Evolutionary conservation across 2,888 invertebrate genomes (phyloP).

Genomic region (Dione juno): DNA sequence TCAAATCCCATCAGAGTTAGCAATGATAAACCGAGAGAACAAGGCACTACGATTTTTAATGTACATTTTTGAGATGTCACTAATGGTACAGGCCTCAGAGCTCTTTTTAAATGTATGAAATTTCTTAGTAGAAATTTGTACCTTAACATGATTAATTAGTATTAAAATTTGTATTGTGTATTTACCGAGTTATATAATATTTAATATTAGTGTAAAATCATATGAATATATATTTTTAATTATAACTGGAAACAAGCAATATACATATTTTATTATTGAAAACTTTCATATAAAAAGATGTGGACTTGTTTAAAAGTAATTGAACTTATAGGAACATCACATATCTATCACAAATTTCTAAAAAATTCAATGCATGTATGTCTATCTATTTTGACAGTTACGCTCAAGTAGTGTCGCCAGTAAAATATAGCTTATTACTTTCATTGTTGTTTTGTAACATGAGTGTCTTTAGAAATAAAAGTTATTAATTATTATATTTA

Average conservation of each 20-base stretch:
- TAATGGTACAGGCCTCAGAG: constrained; percentile 42
- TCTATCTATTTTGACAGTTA: neutral
- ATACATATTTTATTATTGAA: neutral
- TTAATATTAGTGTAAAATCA: neutral
- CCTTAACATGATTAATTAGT: constrained; percentile 55
- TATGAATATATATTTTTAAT: neutral
- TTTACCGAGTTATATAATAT: constrained; percentile 11
- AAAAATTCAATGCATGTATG: neutral
- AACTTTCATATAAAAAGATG: neutral
- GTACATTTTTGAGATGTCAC: constrained; percentile 36
- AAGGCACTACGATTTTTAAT: constrained; percentile 52
- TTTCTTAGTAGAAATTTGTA: constrained; percentile 56
- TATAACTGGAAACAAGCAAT: neutral
- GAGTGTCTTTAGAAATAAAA: too few relatives aligned
- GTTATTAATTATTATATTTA: too few relatives aligned
- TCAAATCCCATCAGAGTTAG: constrained; percentile 86
- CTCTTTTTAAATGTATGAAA: constrained; percentile 53
- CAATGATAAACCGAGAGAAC: constrained; percentile 71
- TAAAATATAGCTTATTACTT: neutral
- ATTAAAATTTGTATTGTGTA: neutral
- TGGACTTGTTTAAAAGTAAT: neutral
- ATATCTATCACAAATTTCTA: neutral
- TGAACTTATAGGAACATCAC: neutral
- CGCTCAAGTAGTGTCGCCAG: neutral
- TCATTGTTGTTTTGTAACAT: neutral